Conservation (phyloP, 2,888 invertebrate species). For the Odontocerum albicorne region DNA sequence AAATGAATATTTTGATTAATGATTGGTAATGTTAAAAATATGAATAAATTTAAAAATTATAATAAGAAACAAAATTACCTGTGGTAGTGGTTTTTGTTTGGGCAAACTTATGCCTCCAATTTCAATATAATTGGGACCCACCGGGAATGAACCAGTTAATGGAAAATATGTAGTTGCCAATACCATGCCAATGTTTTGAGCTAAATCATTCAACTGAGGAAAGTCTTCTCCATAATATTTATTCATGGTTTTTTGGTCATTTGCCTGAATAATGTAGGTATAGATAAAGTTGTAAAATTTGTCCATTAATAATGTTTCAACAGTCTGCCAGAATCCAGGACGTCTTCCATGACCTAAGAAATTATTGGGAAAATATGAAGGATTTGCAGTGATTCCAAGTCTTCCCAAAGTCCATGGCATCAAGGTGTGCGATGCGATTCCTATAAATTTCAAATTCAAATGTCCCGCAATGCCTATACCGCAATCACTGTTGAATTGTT, state of each 20-base stretch:
- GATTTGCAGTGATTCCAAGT: conserved; percentile 53
- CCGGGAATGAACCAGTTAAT: conserved; percentile 55
- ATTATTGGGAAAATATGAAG: conserved; percentile 51
- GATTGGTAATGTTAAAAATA: too few relatives aligned
- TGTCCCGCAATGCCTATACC: conserved; percentile 47
- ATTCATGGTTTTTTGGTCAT: conserved; percentile 45
- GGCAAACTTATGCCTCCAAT: conserved; percentile 59
- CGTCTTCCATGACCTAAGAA: conserved; percentile 46
- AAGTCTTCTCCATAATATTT: conserved; percentile 46
- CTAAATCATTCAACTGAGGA: conserved; percentile 51
- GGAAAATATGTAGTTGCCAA: conserved; percentile 64
- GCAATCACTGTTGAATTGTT: conserved; percentile 53
- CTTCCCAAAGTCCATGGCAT: conserved; percentile 52
- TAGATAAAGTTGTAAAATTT: conserved; percentile 40
- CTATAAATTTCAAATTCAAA: conserved; percentile 54
- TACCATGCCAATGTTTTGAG: conserved; percentile 54
- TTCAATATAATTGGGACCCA: conserved; percentile 59
- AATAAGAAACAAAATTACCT: too few relatives aligned
- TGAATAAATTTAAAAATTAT: too few relatives aligned
- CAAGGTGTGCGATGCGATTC: conserved; percentile 53
- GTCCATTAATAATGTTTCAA: conserved; percentile 42
- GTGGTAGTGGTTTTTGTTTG: too few relatives aligned
- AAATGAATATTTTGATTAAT: too few relatives aligned
- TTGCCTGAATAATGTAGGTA: conserved; percentile 43
- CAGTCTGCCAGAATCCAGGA: conserved; percentile 42